Evolutionary conservation across 2,113 vertebrate species (phyloP).

Genomic region (Chroicocephalus ridibundus): DNA sequence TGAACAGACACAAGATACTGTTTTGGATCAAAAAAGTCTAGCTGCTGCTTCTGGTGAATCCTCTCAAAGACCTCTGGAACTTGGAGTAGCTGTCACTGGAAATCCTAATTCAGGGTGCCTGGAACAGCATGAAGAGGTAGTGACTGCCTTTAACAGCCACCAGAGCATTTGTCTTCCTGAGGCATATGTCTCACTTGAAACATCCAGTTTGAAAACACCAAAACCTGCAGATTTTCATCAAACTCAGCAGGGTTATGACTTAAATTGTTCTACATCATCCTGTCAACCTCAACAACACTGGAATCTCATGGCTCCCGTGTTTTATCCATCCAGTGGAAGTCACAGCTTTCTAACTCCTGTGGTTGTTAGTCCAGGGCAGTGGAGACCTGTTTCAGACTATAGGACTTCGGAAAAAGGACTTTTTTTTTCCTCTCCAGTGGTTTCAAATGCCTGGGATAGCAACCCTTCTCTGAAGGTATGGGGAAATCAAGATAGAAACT

Average conservation of each 20-base stretch:
- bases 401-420: slow-evolving; percentile 47
- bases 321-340: slow-evolving; percentile 72
- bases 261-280: slow-evolving; percentile 12
- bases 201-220: slow-evolving; percentile 30
- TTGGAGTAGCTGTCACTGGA: not conserved
- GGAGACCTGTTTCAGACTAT: slow-evolving; percentile 59
- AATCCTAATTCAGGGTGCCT: not conserved
- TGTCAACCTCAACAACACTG: slow-evolving; percentile 63
- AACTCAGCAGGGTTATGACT: slow-evolving; percentile 4
- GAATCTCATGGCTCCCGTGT: slow-evolving; percentile 82
- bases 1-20: slow-evolving; percentile 5
- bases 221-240: slow-evolving; percentile 37
- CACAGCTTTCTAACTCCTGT: slow-evolving; percentile 86
- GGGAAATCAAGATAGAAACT: slow-evolving; percentile 69
- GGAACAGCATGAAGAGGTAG: not conserved
- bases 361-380: slow-evolving; percentile 69
- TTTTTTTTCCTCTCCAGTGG: slow-evolving; percentile 50
- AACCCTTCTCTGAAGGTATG: slow-evolving; percentile 75
- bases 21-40: not conserved
- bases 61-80: not conserved
- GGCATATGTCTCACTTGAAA: not conserved
- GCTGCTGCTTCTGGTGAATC: not conserved
- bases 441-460: slow-evolving; percentile 68
- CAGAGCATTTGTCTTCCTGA: slow-evolving; percentile 29
- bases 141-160: not conserved